Base-by-base conservation (phyloP, 37 sponge, comb jelly and placozoan species). In the Hexactinellida sp. region DNA sequence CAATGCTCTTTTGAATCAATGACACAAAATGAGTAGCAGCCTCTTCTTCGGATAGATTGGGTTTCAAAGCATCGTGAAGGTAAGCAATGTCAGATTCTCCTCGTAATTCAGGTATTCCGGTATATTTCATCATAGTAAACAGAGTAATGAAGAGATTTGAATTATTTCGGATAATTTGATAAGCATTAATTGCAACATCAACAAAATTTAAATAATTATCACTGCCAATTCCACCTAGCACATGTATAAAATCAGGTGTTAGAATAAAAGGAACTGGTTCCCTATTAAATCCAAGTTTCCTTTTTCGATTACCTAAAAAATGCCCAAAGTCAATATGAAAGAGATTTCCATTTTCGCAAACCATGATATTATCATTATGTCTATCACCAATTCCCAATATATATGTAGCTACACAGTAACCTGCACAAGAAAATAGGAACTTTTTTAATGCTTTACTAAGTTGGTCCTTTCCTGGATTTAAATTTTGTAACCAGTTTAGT, bases 221-320 rank as follows among this genome's bases (percentile, higher is more conserved):
- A 63, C 76, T 32, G 5, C 76, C 76, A 25, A 32, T 28, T 63
- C 76, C 76, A 28, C 76, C 76, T 63, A 63, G 30, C 25, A 63
- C 76, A 63, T 63, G 76, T 63, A 63, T 63, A 28, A 63, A 63
- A 63, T 63, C 76, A 32, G 76, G 76, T 25, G 76, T 63, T 32
- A 63, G 76, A 63, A 63, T 63, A n/a, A 63, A 63, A n/a, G 76
- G 76, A 63, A 63, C 76, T 3, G 76, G 76, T 63, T 63, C 76
- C 30, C 76, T 63, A 63, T 63, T 28, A 25, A 63, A 21, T 7
- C 21, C 28, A 28, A 25, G 13, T 63, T 63, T 63, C 30, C 13
- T 63, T n/a, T 63, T 63, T 32, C 30, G 21, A 23, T 63, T 63
- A 63, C 76, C 76, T 23, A 63, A 63, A 63, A 63, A 63, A 63